These are phyloP conservation scores for Villa cingulata DNA, from an alignment of 2,888 invertebrate species.

Conservation along the genomic window DNA sequence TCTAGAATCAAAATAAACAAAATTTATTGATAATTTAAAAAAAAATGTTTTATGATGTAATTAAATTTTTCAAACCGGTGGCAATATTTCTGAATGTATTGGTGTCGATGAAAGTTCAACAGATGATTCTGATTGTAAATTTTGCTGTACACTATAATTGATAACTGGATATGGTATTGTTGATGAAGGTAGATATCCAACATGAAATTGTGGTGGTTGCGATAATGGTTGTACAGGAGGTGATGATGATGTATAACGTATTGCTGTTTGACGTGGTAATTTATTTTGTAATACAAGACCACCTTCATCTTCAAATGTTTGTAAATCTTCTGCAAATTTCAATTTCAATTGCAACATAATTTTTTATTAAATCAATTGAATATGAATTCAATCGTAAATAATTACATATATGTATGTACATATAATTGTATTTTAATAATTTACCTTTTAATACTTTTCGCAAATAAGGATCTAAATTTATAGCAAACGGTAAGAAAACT, in stretches of 20 bases:
- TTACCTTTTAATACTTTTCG: slow-evolving; percentile 91
- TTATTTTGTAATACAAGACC: slow-evolving; percentile 30
- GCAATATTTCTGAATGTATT: neutral
- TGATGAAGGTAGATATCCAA: neutral
- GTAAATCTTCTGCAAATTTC: slow-evolving; percentile 48
- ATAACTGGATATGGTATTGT: neutral
- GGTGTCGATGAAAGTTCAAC: no score
- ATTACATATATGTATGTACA: no score
- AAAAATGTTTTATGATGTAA: no score
- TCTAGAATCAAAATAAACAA: slow-evolving; percentile 16
- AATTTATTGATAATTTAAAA: no score
- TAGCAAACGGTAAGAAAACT: slow-evolving; percentile 94
- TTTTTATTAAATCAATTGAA: no score
- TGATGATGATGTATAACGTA: slow-evolving; percentile 13
- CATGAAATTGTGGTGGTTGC: slow-evolving; percentile 11
- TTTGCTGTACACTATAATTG: neutral
- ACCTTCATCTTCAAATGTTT: slow-evolving; percentile 48
- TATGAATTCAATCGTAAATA: neutral
- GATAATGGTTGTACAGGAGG: neutral
- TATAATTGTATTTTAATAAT: neutral
- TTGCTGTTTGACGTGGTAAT: neutral
- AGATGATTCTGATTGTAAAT: no score
- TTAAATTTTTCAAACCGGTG: neutral
- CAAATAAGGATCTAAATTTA: slow-evolving; percentile 95
- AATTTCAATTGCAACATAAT: no score